phyloP scores from a whole-genome alignment of 2,113 vertebrate genomes.

The Felis catus region F.catus_Fca126_mat1.0 CM031419.1:50432501-50433000 shows the following conservation, averaged over 20 bases:
- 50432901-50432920: neutral
- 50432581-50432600: neutral
- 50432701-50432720: neutral
- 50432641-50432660: neutral
- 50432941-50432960: neutral
- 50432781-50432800: neutral
- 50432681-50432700: neutral
- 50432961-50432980: neutral
- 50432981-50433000: neutral
- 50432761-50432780: neutral
- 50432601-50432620: neutral
- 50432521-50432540: neutral
- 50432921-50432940: neutral
- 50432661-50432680: neutral
- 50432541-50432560: neutral
- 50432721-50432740: neutral
- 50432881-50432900: accelerated
- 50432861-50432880: neutral
- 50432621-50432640: neutral
- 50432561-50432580: neutral
- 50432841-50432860: neutral
- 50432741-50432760: neutral
- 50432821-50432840: neutral
- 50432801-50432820: neutral
- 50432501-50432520: neutral